Conservation (phyloP, 2,888 invertebrate species). For the Microctonus hyperodae region DNA sequence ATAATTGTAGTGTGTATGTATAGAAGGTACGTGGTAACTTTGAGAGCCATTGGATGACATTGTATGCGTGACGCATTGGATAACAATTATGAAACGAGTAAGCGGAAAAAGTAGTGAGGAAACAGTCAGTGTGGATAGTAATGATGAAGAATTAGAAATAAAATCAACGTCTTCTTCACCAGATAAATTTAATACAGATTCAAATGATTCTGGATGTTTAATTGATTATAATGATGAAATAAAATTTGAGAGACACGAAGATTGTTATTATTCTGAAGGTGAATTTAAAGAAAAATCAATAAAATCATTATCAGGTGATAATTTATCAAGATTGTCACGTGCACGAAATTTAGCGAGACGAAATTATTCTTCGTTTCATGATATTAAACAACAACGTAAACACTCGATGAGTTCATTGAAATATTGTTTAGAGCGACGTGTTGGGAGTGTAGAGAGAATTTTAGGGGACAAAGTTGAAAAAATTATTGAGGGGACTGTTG, state of each 20-base stretch:
- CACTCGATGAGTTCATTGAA: slow-evolving; percentile 35
- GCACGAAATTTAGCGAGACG: slow-evolving; percentile 34
- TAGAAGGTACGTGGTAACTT: neutral
- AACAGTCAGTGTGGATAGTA: neutral
- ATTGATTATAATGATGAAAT: neutral
- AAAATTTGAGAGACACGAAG: neutral
- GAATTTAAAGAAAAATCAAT: neutral
- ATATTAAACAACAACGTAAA: slow-evolving; percentile 8
- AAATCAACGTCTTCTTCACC: neutral
- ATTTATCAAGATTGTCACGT: slow-evolving; percentile 25
- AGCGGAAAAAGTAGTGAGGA: neutral
- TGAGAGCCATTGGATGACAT: neutral
- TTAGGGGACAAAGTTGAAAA: slow-evolving; percentile 44
- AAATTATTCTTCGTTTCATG: slow-evolving; percentile 23
- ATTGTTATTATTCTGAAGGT: neutral
- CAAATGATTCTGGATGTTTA: neutral
- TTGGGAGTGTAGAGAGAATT: slow-evolving; percentile 38
- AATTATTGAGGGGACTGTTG: slow-evolving; percentile 48
- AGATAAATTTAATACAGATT: neutral
- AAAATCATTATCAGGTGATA: neutral
- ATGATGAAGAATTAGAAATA: neutral
- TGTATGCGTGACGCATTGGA: neutral
- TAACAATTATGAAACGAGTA: neutral
- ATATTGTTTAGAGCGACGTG: slow-evolving; percentile 35
- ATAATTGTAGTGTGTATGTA: neutral